These are phyloP conservation scores for Antrozous pallidus DNA, from an alignment of 2,797 vertebrate genomes.

Conservation along the genomic window DNA sequence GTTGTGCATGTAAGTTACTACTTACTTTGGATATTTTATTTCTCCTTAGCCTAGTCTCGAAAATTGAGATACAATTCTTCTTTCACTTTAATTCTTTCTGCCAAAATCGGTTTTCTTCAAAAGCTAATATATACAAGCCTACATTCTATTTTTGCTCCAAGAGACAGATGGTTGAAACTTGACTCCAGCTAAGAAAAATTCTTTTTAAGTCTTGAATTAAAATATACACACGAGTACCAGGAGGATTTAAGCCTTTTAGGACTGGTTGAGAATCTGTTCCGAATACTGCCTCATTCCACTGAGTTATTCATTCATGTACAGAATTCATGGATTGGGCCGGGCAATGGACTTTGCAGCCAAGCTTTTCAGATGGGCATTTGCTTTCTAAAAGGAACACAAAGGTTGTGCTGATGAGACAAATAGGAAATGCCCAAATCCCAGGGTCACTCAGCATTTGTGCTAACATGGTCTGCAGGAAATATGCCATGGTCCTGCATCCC, in stretches of 20 bases:
- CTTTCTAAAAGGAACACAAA: conserved; percentile 65
- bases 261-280: conserved; percentile 75
- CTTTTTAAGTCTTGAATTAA: neutral
- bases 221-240: conserved; percentile 26
- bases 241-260: conserved; percentile 73
- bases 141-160: conserved; percentile 56
- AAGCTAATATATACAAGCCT: conserved; percentile 40
- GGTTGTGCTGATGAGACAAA: conserved; percentile 79
- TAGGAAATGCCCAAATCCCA: conserved; percentile 65
- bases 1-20: neutral
- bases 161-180: conserved; percentile 68
- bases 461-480: neutral
- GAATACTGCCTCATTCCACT: conserved; percentile 72
- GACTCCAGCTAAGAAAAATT: conserved; percentile 35
- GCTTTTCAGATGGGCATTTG: conserved; percentile 74
- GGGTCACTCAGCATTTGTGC: conserved; percentile 67
- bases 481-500: neutral
- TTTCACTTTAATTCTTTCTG: conserved; percentile 59
- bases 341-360: conserved; percentile 57
- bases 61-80: conserved; percentile 20
- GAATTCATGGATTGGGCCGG: conserved; percentile 31
- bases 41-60: neutral
- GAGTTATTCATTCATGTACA: conserved; percentile 71
- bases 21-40: conserved; percentile 2
- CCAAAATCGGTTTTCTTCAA: conserved; percentile 59